These are phyloP conservation scores for Homarus gammarus DNA, from an alignment of 2,888 invertebrate genomes.

Conservation along the genomic window DNA sequence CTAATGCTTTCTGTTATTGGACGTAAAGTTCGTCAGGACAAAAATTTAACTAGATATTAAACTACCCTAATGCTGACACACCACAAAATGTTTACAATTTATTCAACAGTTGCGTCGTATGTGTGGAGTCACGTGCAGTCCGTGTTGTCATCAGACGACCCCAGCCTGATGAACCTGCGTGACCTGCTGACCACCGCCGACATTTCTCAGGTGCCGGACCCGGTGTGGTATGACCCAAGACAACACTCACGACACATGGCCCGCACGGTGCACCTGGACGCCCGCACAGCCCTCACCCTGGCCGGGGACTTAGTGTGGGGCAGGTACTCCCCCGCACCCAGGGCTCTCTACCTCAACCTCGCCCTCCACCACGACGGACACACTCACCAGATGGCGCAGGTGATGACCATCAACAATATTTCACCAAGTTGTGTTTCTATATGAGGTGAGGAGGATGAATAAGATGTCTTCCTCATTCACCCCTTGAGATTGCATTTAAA, in stretches of 20 bases:
- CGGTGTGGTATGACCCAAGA: slow-evolving; percentile 71
- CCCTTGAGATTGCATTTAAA: background rate
- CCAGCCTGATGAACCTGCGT: slow-evolving; percentile 46
- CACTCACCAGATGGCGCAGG: slow-evolving; percentile 64
- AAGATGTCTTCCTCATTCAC: too few species aligned
- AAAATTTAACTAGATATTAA: too few species aligned
- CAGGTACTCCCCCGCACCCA: slow-evolving; percentile 69
- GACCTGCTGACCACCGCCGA: slow-evolving; percentile 50
- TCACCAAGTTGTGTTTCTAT: too few species aligned
- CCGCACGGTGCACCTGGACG: slow-evolving; percentile 54
- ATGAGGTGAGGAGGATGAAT: too few species aligned
- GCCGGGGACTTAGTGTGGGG: slow-evolving; percentile 69
- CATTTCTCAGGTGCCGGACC: slow-evolving; percentile 43
- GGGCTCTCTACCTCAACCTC: slow-evolving; percentile 62
- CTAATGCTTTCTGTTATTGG: background rate
- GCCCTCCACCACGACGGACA: slow-evolving; percentile 51
- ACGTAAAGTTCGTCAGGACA: too few species aligned
- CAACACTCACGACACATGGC: slow-evolving; percentile 61
- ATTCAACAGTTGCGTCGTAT: slow-evolving; percentile 73
- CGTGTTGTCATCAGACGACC: slow-evolving; percentile 53
- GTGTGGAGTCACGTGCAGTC: slow-evolving; percentile 74
- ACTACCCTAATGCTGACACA: too few species aligned
- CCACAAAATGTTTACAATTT: too few species aligned
- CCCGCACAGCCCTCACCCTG: slow-evolving; percentile 50
- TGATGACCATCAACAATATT: background rate